These are phyloP conservation scores for Euplagia quadripunctaria DNA, from an alignment of 2,888 invertebrate genomes.

Conservation along the genomic window DNA sequence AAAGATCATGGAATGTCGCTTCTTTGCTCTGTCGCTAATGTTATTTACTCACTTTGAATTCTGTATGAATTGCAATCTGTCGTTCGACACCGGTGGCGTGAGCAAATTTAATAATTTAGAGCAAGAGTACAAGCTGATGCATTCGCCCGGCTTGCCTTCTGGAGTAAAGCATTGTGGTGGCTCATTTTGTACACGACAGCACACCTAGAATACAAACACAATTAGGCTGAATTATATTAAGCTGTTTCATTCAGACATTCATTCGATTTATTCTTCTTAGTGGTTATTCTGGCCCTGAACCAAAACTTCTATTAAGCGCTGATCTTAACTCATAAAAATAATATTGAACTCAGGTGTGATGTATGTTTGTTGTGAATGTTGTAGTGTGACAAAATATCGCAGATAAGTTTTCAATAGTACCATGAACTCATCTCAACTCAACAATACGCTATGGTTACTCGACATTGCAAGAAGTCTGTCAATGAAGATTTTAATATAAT, in stretches of 20 bases:
- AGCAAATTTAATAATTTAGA: constrained; percentile 54
- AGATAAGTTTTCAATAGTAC: background rate
- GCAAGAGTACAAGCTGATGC: constrained; percentile 61
- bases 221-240: background rate
- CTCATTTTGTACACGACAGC: constrained; percentile 28
- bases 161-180: constrained; percentile 59
- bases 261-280: too few relatives aligned
- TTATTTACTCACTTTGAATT: constrained; percentile 61
- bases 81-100: constrained; percentile 48
- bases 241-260: too few relatives aligned
- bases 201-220: constrained; percentile 37
- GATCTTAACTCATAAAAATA: too few relatives aligned
- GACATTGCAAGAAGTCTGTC: background rate
- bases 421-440: background rate
- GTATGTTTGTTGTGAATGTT: too few relatives aligned
- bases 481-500: background rate
- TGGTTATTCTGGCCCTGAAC: too few relatives aligned
- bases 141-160: constrained; percentile 60
- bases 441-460: background rate
- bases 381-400: background rate
- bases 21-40: too few relatives aligned
- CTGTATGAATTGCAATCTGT: constrained; percentile 57
- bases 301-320: too few relatives aligned
- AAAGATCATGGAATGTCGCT: too few relatives aligned
- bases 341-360: too few relatives aligned